Conservation (phyloP, 2,113 vertebrate species). For the Catagonus wagneri region DNA sequence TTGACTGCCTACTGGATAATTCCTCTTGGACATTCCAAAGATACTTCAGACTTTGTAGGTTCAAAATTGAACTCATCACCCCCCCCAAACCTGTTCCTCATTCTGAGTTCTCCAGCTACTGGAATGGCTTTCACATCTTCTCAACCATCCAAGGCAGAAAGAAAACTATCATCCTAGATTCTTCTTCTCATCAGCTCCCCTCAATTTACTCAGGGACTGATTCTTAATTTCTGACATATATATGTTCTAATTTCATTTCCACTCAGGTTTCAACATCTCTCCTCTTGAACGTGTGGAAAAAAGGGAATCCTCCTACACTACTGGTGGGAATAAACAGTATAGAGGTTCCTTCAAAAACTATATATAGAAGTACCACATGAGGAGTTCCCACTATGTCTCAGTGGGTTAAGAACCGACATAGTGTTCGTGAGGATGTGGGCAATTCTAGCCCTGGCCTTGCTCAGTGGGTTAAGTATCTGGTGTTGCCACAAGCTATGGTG, state of each 20-base stretch:
- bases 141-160: conserved; percentile 6
- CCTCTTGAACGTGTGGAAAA: not conserved
- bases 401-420: no score
- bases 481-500: no score
- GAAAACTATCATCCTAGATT: conserved; percentile 31
- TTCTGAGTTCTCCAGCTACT: conserved; percentile 10
- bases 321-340: no score
- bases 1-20: not conserved
- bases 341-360: no score
- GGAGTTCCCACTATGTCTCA: no score
- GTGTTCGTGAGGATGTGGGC: no score
- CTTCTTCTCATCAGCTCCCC: not conserved
- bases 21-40: conserved; percentile 34
- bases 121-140: conserved; percentile 16
- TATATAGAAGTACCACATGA: no score
- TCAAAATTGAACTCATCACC: conserved; percentile 46
- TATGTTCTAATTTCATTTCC: conserved; percentile 11
- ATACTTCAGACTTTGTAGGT: not conserved
- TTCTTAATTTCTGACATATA: conserved; percentile 28
- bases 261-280: conserved; percentile 11
- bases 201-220: not conserved
- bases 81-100: not conserved
- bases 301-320: no score
- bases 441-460: no score
- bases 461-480: no score